Evolutionary conservation across 2,797 vertebrate genomes (phyloP), one percentile per base, ranked within the genome.

Genomic region (Diplodus puntazzo): DNA sequence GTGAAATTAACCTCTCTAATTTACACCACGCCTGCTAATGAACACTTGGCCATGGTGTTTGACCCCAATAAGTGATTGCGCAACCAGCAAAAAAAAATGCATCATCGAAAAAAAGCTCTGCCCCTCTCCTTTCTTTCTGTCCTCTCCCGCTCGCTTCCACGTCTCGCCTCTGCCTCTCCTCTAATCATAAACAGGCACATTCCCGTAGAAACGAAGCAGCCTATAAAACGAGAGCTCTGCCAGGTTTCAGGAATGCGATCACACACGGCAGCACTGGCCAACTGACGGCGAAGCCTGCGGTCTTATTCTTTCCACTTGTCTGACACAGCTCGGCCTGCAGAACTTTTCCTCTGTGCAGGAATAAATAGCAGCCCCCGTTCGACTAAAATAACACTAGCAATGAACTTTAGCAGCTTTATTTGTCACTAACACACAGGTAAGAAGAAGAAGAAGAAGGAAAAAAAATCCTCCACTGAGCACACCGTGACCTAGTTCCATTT

Each of bases 101-200:
- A 73, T 78, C 55, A 64, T 49, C 20, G 3, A 39, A 39, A 39
- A 39, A 39, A 61, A 17, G 67, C 25, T 55, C 58, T 16, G 30
- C 14, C n/a, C 27, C 30, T 60, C 21, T 39, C 16, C 21, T 39
- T 16, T 53, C 42, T 42, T 18, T 60, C 43, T 64, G 65, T 49
- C 52, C 34, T 48, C 64, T 43, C 54, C 39, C 49, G 46, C 71
- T 75, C 30, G 14, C 23, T 30, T 60, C 55, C 52, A 39, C 39
- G 2, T 39, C 39, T 39, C 39, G 9, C 61, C 45, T 1, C 45
- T 9, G 82, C 73, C 73, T 84, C 69, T 71, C 30, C 66, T 80
- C 45, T 91, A 89, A 92, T 89, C 85, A 88, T 55, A 91, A 91
- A 85, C 92, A 93, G 82, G 80, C 83, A 45, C 86, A 87, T 90